Evolutionary conservation across 1,140 invertebrate genomes (phyloP).

Genomic region (Bombus haemorrhoidalis): DNA sequence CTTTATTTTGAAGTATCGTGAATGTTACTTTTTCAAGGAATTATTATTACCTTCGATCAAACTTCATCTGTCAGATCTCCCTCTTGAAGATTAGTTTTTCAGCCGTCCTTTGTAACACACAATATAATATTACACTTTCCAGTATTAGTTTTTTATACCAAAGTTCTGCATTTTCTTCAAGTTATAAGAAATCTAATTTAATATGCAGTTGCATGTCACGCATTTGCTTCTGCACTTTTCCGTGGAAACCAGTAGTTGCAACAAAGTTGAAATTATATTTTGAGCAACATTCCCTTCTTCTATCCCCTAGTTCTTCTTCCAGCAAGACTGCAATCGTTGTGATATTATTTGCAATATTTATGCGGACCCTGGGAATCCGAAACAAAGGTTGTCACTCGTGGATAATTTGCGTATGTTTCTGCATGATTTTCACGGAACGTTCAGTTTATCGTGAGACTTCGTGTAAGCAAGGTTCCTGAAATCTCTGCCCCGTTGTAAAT

Average conservation of each 20-base stretch:
- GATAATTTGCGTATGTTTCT: too few relatives aligned
- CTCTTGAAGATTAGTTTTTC: background rate
- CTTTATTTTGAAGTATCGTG: too few relatives aligned
- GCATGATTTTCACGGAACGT: background rate
- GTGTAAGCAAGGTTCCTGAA: background rate
- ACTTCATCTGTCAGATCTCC: background rate
- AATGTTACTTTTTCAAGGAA: too few relatives aligned
- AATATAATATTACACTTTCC: background rate
- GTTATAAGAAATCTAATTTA: background rate
- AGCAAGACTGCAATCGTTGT: background rate
- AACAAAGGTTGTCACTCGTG: background rate
- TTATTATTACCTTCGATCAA: background rate
- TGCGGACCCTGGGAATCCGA: background rate
- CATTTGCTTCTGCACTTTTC: background rate
- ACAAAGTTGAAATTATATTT: background rate
- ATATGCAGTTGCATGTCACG: background rate
- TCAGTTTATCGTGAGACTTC: background rate
- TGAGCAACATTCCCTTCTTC: background rate
- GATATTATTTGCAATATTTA: slow-evolving; percentile 24
- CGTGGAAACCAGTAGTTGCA: background rate
- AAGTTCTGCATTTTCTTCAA: background rate
- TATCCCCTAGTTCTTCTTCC: background rate
- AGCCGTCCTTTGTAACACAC: background rate
- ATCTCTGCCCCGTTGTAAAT: fast-evolving
- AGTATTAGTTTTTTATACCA: background rate